Conservation (phyloP, 1,140 invertebrate species). For the Probaryconus sp. region DNA sequence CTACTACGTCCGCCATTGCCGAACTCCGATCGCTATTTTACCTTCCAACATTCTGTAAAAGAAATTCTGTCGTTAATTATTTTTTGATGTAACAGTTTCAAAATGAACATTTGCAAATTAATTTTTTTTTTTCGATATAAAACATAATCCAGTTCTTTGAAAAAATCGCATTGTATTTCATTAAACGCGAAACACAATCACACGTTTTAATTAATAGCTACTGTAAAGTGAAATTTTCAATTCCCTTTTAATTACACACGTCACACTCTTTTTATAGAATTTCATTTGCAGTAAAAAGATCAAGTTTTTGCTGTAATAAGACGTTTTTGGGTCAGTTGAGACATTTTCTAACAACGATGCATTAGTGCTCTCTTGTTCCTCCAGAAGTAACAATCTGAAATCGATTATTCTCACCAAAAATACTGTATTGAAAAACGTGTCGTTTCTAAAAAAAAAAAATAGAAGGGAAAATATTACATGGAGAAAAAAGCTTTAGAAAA, state of each 20-base stretch:
- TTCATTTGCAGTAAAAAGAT: constrained; percentile 2
- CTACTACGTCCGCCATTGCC: constrained; percentile 70
- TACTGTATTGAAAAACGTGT: too few relatives aligned
- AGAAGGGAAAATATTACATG: too few relatives aligned
- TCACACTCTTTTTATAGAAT: neutral
- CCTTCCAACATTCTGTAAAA: constrained; percentile 66
- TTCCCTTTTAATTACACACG: constrained; percentile 13
- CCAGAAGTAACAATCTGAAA: constrained; percentile 11
- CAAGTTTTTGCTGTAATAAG: constrained; percentile 11
- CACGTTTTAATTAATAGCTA: neutral
- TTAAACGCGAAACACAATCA: too few relatives aligned
- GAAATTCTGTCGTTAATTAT: constrained; percentile 23
- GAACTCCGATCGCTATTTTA: constrained; percentile 52
- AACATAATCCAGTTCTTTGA: too few relatives aligned
- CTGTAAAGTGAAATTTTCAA: constrained; percentile 8
- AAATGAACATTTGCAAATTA: too few relatives aligned
- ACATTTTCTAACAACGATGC: constrained; percentile 1
- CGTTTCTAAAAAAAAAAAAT: too few relatives aligned
- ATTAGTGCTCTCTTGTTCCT: neutral
- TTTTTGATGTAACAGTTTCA: constrained; percentile 19
- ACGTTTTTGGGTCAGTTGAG: constrained; percentile 26
- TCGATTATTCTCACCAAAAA: constrained; percentile 11
- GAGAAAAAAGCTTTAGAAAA: too few relatives aligned
- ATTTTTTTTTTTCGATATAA: too few relatives aligned
- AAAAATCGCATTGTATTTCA: too few relatives aligned